Evolutionary conservation across 92 coral and sea anemone species (phyloP).

Genomic region (Muricea muricata): DNA sequence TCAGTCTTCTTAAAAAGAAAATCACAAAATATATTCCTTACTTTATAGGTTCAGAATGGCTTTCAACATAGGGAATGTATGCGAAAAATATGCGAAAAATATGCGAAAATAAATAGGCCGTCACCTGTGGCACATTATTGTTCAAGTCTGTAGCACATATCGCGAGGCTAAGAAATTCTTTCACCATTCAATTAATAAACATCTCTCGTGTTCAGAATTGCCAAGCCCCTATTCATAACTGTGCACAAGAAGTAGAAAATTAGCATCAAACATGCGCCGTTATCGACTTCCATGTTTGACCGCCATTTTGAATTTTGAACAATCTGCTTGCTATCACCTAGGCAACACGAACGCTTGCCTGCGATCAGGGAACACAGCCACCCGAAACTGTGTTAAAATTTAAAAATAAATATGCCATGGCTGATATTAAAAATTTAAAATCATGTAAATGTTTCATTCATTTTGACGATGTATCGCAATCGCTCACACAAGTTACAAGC

Average conservation of each 20-base stretch:
- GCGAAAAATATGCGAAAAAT: too few relatives aligned
- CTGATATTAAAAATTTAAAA: constrained; percentile 16
- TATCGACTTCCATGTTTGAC: neutral
- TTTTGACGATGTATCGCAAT: constrained; percentile 27
- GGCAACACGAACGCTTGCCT: constrained; percentile 2
- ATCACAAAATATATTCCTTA: too few relatives aligned
- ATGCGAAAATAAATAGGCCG: too few relatives aligned
- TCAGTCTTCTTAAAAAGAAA: too few relatives aligned
- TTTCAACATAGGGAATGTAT: too few relatives aligned
- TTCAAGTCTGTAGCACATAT: constrained; percentile 6
- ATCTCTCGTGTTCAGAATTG: constrained; percentile 5
- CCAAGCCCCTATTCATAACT: constrained; percentile 16
- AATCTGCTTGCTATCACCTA: neutral
- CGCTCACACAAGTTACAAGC: constrained; percentile 27
- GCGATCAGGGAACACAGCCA: constrained; percentile 15
- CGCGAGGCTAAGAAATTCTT: too few relatives aligned
- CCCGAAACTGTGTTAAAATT: neutral
- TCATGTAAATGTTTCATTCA: constrained; percentile 4
- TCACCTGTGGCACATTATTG: neutral
- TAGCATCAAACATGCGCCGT: constrained; percentile 10
- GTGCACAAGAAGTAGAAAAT: constrained; percentile 28
- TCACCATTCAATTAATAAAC: neutral
- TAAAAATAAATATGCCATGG: neutral
- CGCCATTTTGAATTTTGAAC: constrained; percentile 20
- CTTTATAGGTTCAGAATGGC: too few relatives aligned